Percentiles rank a stretch among this genome's conserved stretches.
phyloP scores from a whole-genome alignment of 1,140 invertebrate genomes.

The Paraescarpia echinospica region DNA sequence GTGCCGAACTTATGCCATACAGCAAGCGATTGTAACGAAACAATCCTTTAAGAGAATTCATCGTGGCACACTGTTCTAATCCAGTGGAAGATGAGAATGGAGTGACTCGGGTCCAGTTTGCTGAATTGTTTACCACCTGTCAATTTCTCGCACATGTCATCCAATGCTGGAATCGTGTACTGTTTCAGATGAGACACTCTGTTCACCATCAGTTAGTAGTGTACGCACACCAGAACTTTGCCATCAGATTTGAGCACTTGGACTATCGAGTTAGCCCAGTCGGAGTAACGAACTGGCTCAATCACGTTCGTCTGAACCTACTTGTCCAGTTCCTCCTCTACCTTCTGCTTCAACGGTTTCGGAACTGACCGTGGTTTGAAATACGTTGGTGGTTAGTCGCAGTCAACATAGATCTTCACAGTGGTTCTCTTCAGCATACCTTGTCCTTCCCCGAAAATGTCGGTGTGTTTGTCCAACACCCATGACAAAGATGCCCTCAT shows the following conservation, averaged over 20 bases:
- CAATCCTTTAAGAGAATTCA: no score
- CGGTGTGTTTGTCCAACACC: no score
- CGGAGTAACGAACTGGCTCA: constrained; percentile 22
- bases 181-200: constrained; percentile 29
- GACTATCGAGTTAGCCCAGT: constrained; percentile 54
- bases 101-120: no score
- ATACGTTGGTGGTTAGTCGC: constrained; percentile 11
- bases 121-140: no score
- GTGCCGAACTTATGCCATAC: no score
- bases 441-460: neutral
- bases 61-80: no score
- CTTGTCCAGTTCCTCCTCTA: constrained; percentile 40
- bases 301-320: constrained; percentile 35
- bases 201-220: constrained; percentile 47
- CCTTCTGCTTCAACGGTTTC: constrained; percentile 36
- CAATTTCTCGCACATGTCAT: no score
- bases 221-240: constrained; percentile 46
- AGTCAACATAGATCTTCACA: neutral
- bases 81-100: no score
- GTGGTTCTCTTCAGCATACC: neutral
- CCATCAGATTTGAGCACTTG: constrained; percentile 48
- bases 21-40: no score
- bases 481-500: neutral
- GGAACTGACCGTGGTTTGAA: constrained; percentile 47
- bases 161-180: no score